Evolutionary conservation across 2,113 vertebrate genomes (phyloP).

Genomic region (Solea solea): DNA sequence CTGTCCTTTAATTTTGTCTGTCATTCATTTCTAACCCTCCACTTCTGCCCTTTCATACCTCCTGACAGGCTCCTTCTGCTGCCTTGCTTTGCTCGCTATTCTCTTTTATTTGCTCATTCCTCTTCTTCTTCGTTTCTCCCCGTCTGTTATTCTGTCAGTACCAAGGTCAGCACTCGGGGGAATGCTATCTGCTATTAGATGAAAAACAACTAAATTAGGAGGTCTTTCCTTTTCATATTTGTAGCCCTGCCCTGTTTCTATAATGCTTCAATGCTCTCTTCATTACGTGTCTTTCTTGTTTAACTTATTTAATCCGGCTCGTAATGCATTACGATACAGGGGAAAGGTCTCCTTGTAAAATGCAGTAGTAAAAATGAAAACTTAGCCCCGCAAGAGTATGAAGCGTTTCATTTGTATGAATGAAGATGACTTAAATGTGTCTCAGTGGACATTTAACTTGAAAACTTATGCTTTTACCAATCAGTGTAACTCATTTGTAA

Average conservation of each 20-base stretch:
- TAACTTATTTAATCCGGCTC: constrained; percentile 3
- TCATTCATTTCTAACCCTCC: constrained; percentile 42
- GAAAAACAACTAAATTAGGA: constrained; percentile 46
- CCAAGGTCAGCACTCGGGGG: constrained; percentile 47
- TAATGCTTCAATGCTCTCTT: constrained; percentile 20
- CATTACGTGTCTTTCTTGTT: constrained; percentile 6
- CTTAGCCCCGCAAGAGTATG: constrained; percentile 14
- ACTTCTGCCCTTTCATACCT: constrained; percentile 17
- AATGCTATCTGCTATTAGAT: constrained; percentile 31
- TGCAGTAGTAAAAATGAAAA: constrained; percentile 27
- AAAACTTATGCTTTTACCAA: background rate
- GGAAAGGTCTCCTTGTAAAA: background rate
- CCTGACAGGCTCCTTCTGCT: constrained; percentile 10
- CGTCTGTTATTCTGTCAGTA: constrained; percentile 29
- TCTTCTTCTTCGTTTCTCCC: constrained; percentile 28
- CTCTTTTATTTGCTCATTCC: constrained; percentile 50
- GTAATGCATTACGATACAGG: background rate
- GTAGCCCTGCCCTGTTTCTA: constrained; percentile 8
- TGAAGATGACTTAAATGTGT: constrained; percentile 11
- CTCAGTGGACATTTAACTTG: constrained; percentile 4
- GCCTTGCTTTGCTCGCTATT: constrained; percentile 35
- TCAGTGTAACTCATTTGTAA: background rate
- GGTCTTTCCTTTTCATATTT: constrained; percentile 15
- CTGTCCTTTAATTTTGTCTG: constrained; percentile 25
- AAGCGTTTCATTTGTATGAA: constrained; percentile 27